Conservation (phyloP, 1,140 invertebrate genomes). For the Atta cephalotes region DNA sequence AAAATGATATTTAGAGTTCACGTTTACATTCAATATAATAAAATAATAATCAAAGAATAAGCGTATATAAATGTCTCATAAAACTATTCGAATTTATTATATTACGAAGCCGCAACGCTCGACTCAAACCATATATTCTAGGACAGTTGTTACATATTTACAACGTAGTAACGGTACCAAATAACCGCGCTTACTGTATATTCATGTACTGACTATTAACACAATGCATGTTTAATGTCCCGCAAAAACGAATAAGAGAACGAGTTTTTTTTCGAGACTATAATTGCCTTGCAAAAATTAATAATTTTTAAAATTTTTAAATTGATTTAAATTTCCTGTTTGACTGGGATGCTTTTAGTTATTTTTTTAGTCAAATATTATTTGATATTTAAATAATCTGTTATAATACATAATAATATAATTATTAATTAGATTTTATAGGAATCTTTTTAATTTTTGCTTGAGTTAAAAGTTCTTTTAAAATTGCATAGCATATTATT, state of each 20-base stretch:
- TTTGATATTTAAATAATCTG: conserved; percentile 6
- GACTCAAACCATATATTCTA: conserved; percentile 6
- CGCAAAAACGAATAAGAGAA: background rate
- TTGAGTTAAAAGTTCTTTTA: background rate
- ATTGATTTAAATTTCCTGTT: background rate
- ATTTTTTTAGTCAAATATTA: background rate
- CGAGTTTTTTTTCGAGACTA: background rate
- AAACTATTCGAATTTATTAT: conserved; percentile 2
- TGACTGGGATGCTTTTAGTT: background rate
- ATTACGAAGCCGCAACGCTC: conserved; percentile 1
- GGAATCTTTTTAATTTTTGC: background rate
- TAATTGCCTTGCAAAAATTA: background rate
- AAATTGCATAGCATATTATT: background rate
- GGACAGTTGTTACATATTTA: conserved; percentile 51
- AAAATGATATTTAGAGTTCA: background rate
- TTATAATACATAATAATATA: conserved; percentile 5
- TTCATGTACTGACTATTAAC: conserved; percentile 25
- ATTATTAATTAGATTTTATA: background rate
- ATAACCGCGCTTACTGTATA: conserved; percentile 40
- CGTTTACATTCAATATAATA: background rate
- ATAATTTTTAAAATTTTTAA: background rate
- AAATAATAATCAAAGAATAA: conserved; percentile 22
- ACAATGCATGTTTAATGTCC: conserved; percentile 6
- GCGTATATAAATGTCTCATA: background rate
- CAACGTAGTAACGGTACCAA: conserved; percentile 32